These are phyloP conservation scores for Drosophila robusta DNA, from an alignment of 2,888 invertebrate species.

Conservation along the genomic window DNA sequence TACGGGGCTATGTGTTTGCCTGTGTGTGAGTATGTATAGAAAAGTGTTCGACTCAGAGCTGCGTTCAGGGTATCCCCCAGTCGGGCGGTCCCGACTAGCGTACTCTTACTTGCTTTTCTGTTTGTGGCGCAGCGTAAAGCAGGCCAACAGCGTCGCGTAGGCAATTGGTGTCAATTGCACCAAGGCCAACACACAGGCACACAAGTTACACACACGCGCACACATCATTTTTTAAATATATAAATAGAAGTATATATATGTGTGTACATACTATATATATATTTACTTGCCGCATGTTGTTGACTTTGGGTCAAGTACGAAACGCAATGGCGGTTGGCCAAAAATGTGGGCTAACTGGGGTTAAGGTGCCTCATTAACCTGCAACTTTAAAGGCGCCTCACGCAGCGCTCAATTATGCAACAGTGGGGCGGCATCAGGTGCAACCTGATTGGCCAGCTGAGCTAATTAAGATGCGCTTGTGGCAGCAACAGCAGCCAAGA, in stretches of 20 bases:
- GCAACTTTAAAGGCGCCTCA: constrained; percentile 5
- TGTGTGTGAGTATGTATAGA: too few species aligned
- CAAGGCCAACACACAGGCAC: constrained; percentile 53
- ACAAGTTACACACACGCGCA: neutral
- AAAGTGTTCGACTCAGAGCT: too few species aligned
- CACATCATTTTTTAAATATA: neutral
- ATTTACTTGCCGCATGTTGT: constrained; percentile 12
- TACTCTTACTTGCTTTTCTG: neutral
- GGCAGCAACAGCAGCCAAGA: neutral
- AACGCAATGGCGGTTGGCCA: constrained; percentile 12
- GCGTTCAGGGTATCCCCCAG: too few species aligned
- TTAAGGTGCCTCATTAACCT: constrained; percentile 68
- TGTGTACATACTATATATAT: neutral
- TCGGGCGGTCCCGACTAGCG: neutral
- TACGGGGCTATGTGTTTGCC: too few species aligned
- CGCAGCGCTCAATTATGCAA: constrained; percentile 37
- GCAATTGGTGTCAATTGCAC: constrained; percentile 70
- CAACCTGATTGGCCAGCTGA: constrained; percentile 32
- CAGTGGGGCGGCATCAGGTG: constrained; percentile 21
- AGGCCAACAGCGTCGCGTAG: constrained; percentile 44
- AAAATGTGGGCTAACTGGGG: constrained; percentile 63
- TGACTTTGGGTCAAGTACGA: constrained; percentile 66
- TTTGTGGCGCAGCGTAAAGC: constrained; percentile 28
- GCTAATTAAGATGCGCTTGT: constrained; percentile 42
- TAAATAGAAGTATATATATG: neutral